Percentiles rank a stretch among this genome's conserved stretches.
Conservation (phyloP, 1,140 invertebrate species). For the Diachasmimorpha longicaudata region DNA sequence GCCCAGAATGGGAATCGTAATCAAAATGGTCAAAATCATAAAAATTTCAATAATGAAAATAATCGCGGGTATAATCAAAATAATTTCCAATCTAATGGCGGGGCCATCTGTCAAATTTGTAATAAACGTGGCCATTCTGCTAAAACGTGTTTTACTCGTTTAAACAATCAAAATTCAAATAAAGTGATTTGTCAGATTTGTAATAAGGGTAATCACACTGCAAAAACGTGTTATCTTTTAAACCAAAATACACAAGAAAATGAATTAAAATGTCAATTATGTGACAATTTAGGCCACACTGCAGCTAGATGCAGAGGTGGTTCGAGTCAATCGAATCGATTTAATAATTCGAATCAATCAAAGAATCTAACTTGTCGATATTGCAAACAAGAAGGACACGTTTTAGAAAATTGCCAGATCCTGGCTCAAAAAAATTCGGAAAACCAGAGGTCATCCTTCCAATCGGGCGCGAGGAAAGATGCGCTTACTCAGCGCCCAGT, state of each 20-base stretch:
- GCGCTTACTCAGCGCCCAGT: neutral
- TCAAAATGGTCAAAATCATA: too few species aligned
- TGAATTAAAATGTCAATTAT: neutral
- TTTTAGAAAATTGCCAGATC: too few species aligned
- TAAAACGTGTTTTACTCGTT: neutral
- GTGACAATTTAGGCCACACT: neutral
- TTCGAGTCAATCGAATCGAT: neutral
- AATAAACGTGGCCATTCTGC: neutral
- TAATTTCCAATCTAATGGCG: neutral
- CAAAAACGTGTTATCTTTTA: neutral
- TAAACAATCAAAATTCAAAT: neutral
- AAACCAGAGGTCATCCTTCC: neutral
- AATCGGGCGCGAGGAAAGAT: neutral
- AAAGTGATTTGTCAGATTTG: constrained; percentile 8
- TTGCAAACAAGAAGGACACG: too few species aligned
- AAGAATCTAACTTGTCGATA: too few species aligned
- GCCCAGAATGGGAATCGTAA: too few species aligned
- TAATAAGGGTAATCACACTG: neutral
- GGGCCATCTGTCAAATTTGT: neutral
- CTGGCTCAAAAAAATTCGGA: neutral
- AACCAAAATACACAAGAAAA: neutral
- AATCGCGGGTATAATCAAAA: neutral
- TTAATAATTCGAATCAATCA: too few species aligned
- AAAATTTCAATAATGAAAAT: too few species aligned
- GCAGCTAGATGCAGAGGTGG: neutral